phyloP scores from a whole-genome alignment of 2,888 invertebrate genomes.

The Standfussiana lucernea region DNA sequence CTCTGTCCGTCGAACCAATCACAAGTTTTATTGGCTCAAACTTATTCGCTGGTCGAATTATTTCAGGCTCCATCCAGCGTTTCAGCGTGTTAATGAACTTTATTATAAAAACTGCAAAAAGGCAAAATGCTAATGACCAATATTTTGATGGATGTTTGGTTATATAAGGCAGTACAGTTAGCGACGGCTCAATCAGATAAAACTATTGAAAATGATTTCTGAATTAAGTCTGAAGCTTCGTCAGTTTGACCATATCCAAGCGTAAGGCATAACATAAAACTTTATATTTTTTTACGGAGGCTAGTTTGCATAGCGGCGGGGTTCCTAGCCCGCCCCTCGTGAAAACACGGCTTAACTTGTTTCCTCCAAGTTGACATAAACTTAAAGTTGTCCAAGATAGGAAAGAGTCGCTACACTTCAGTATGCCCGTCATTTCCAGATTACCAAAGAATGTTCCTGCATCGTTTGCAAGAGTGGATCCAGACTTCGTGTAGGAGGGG shows the following conservation, averaged over 20 bases:
- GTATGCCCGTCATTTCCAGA: slow-evolving; percentile 53
- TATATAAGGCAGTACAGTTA: background rate
- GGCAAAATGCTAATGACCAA: background rate
- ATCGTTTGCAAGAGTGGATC: slow-evolving; percentile 13
- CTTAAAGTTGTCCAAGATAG: slow-evolving; percentile 41
- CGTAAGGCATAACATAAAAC: background rate
- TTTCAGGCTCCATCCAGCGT: slow-evolving; percentile 38
- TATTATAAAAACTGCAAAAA: slow-evolving; percentile 4
- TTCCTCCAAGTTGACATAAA: slow-evolving; percentile 30
- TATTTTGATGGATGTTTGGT: background rate
- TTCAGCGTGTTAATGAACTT: slow-evolving; percentile 28
- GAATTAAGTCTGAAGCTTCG: background rate
- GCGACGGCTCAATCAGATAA: background rate
- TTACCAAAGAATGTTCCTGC: slow-evolving; percentile 30
- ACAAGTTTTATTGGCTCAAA: slow-evolving; percentile 60
- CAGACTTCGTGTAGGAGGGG: background rate
- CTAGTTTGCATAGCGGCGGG: background rate
- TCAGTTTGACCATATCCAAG: background rate
- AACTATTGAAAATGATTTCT: background rate
- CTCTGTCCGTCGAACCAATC: slow-evolving; percentile 49
- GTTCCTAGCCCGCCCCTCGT: background rate
- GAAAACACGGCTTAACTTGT: slow-evolving; percentile 26
- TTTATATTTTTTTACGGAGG: slow-evolving; percentile 3
- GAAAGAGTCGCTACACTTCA: slow-evolving; percentile 49
- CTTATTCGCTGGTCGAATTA: slow-evolving; percentile 48